A percentile compares a stretch with the other conserved stretches of the same genome.
These are phyloP conservation scores for Saxidomus purpurata DNA, from an alignment of 1,140 invertebrate species.

Conservation along the genomic window DNA sequence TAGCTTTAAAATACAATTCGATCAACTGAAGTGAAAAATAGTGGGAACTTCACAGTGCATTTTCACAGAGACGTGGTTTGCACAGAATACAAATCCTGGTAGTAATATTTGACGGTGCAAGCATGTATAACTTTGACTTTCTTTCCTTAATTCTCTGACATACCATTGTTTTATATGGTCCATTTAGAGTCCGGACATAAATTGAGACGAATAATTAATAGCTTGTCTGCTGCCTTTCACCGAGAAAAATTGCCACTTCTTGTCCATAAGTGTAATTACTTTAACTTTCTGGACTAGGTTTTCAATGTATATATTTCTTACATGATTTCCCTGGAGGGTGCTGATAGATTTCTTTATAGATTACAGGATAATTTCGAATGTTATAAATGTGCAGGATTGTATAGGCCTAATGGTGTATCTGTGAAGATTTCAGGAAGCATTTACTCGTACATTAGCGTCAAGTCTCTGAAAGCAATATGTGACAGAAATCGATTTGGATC, in stretches of 20 bases:
- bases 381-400: not conserved
- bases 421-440: not conserved
- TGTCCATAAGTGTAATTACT: constrained; percentile 35
- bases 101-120: too few relatives aligned
- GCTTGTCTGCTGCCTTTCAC: not conserved
- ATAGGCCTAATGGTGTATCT: not conserved
- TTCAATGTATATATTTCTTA: constrained; percentile 59
- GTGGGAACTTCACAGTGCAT: too few relatives aligned
- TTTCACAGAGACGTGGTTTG: too few relatives aligned
- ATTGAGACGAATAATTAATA: constrained; percentile 9
- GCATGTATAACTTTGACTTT: too few relatives aligned
- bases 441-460: not conserved
- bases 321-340: constrained; percentile 46
- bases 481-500: too few relatives aligned
- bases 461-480: not conserved
- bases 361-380: not conserved
- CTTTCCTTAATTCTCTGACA: too few relatives aligned
- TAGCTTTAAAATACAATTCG: too few relatives aligned
- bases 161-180: too few relatives aligned
- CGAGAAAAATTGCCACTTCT: not conserved
- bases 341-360: not conserved
- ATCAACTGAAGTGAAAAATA: too few relatives aligned
- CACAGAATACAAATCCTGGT: too few relatives aligned
- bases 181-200: not conserved
- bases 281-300: constrained; percentile 26